Percentiles rank a stretch among this genome's conserved stretches.
Evolutionary conservation across 1,140 invertebrate species (phyloP).

Genomic region (Teleopsis dalmanni): DNA sequence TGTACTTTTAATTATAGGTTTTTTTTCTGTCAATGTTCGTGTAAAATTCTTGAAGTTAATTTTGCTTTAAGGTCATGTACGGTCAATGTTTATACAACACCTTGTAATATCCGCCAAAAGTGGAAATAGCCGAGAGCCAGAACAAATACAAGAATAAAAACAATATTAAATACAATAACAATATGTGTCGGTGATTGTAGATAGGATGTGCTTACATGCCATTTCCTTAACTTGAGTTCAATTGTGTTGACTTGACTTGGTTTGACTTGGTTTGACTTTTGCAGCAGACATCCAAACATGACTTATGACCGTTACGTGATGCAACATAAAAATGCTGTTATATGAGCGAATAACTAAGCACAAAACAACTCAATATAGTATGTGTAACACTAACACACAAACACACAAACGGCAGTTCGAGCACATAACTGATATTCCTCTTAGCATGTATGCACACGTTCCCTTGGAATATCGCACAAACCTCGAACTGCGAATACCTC

Average conservation of each 20-base stretch:
- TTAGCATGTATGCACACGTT: too few species aligned
- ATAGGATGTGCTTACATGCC: not conserved
- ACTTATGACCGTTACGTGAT: conserved; percentile 44
- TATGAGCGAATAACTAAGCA: conserved; percentile 7
- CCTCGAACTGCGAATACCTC: too few species aligned
- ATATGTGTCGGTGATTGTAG: not conserved
- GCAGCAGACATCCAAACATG: conserved; percentile 32
- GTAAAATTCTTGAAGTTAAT: conserved; percentile 1
- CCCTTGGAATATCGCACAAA: too few species aligned
- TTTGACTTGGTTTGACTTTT: conserved; percentile 12
- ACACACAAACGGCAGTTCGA: too few species aligned
- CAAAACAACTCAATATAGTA: too few species aligned
- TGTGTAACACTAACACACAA: too few species aligned
- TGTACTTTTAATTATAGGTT: not conserved
- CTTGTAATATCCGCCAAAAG: conserved; percentile 39
- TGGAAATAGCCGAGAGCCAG: conserved; percentile 15
- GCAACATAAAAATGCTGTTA: conserved; percentile 44
- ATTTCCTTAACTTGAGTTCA: not conserved
- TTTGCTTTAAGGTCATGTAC: conserved; percentile 36
- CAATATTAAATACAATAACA: not conserved
- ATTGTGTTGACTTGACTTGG: not conserved
- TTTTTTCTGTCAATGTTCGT: not conserved
- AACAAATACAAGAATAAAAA: not conserved
- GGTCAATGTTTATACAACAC: conserved; percentile 43
- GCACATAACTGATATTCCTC: too few species aligned